These are phyloP conservation scores for Caenorhabditis sp. DNA, from an alignment of 2,888 invertebrate species.

Conservation along the genomic window DNA sequence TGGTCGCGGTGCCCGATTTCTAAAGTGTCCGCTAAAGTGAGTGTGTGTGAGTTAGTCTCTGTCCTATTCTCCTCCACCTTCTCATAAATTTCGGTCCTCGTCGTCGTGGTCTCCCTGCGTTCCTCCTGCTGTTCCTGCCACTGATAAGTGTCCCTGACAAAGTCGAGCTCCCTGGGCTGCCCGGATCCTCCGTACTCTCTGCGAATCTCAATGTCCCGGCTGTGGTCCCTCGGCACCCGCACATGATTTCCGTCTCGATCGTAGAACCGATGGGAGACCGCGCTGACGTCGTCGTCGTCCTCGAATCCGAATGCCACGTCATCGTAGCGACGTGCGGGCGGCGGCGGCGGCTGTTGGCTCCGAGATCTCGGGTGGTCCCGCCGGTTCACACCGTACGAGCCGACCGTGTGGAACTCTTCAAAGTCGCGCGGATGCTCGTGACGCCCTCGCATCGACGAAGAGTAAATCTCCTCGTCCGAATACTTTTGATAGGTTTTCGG, in stretches of 20 bases:
- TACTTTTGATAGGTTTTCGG: slow-evolving; percentile 12
- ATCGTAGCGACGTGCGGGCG: slow-evolving; percentile 15
- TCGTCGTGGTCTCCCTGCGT: slow-evolving; percentile 14
- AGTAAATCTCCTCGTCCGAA: slow-evolving; percentile 20
- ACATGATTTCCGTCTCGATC: slow-evolving; percentile 63
- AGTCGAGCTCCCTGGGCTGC: slow-evolving; percentile 20
- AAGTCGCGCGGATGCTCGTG: slow-evolving; percentile 17
- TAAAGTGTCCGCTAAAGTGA: no score
- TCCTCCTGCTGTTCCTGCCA: slow-evolving; percentile 40
- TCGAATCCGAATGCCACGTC: slow-evolving; percentile 13
- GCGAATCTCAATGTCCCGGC: slow-evolving; percentile 52
- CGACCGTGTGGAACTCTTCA: slow-evolving; percentile 51
- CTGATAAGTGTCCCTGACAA: slow-evolving; percentile 39
- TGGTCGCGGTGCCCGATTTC: no score
- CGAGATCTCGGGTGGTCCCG: slow-evolving; percentile 21
- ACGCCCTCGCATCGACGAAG: slow-evolving; percentile 19
- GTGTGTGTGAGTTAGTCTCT: slow-evolving; percentile 1
- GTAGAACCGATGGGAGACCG: slow-evolving; percentile 65
- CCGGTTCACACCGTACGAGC: slow-evolving; percentile 53
- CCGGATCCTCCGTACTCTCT: slow-evolving; percentile 46
- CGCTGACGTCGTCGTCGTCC: slow-evolving; percentile 34
- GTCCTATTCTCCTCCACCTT: slow-evolving; percentile 16
- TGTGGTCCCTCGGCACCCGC: slow-evolving; percentile 31
- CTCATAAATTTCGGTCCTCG: slow-evolving; percentile 43
- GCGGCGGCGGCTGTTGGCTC: slow-evolving; percentile 30